phyloP scores from a whole-genome alignment of 2,797 vertebrate genomes.

The Xenentodon cancila region DNA sequence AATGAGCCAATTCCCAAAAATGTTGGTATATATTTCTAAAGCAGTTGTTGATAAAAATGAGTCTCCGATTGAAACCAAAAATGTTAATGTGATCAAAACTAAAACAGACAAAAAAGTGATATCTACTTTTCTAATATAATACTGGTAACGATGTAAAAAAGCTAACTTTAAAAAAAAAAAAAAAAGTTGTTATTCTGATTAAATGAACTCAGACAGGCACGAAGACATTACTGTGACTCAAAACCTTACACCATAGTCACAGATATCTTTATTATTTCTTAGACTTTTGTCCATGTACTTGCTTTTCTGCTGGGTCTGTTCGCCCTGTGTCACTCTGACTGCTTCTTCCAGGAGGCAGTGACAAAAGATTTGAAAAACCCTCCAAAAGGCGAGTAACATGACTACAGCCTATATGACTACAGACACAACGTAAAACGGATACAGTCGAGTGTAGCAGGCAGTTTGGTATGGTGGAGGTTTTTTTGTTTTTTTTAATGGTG shows the following conservation, averaged over 20 bases:
- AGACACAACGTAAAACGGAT: background rate
- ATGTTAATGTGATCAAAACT: too few relatives aligned
- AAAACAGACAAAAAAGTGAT: too few relatives aligned
- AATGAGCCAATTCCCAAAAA: too few relatives aligned
- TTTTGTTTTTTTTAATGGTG: background rate
- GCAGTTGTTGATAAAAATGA: too few relatives aligned
- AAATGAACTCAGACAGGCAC: background rate
- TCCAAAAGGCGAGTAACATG: slow-evolving; percentile 48
- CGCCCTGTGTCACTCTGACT: slow-evolving; percentile 46
- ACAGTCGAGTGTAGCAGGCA: background rate
- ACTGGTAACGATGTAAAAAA: too few relatives aligned
- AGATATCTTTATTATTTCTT: slow-evolving; percentile 8
- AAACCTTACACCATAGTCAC: background rate
- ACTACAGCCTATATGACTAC: background rate
- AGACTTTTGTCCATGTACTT: slow-evolving; percentile 49
- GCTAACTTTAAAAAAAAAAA: too few relatives aligned
- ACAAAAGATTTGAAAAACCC: slow-evolving; percentile 29
- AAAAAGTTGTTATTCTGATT: background rate
- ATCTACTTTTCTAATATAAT: too few relatives aligned
- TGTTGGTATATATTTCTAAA: too few relatives aligned
- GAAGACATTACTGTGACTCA: background rate
- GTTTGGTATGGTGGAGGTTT: background rate
- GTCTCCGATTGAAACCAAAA: too few relatives aligned
- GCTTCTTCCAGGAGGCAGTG: slow-evolving; percentile 16
- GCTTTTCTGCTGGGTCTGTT: slow-evolving; percentile 56